phyloP scores from a whole-genome alignment of 2,888 invertebrate species.

The Chorisops tibialis region DNA sequence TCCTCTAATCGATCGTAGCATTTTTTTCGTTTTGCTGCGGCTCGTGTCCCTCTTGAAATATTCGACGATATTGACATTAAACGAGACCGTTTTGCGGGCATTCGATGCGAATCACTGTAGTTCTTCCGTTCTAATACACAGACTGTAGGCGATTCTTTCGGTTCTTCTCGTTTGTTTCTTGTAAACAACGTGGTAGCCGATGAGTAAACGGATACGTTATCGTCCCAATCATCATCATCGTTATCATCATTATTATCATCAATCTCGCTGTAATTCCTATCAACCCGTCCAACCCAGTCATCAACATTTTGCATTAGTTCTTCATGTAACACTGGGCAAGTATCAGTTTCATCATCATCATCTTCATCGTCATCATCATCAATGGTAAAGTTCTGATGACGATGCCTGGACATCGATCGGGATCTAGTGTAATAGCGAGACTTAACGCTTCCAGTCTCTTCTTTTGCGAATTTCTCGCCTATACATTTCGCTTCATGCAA shows the following conservation, averaged over 20 bases:
- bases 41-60: background rate
- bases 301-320: conserved; percentile 11
- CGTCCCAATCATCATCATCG: conserved; percentile 8
- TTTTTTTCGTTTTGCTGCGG: background rate
- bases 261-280: background rate
- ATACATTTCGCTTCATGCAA: conserved; percentile 29
- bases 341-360: background rate
- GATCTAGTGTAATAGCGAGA: background rate
- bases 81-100: too few relatives aligned
- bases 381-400: too few relatives aligned
- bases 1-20: background rate
- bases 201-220: background rate
- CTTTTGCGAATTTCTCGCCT: conserved; percentile 11
- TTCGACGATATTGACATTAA: conserved; percentile 3
- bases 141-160: too few relatives aligned
- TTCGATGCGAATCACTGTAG: too few relatives aligned
- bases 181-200: background rate
- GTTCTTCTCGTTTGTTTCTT: too few relatives aligned
- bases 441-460: background rate
- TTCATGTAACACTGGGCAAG: background rate
- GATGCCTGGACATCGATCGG: background rate
- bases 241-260: background rate
- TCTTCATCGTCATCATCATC: background rate
- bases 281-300: conserved; percentile 1
- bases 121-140: too few relatives aligned